phyloP scores from a whole-genome alignment of 2,113 vertebrate species.

The Stigmatopora nigra region DNA sequence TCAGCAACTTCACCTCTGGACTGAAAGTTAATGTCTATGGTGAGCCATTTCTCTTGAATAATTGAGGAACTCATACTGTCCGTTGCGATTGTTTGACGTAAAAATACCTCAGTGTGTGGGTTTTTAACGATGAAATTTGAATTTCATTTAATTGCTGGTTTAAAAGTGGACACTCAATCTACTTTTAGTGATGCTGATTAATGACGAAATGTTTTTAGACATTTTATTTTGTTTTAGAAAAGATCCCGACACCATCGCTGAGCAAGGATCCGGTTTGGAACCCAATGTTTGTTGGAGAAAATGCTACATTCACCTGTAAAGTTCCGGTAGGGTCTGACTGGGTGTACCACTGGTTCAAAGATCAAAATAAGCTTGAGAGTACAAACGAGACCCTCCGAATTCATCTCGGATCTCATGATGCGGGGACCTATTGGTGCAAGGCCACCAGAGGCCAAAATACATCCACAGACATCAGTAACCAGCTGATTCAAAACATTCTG shows the following conservation, averaged over 20 bases:
- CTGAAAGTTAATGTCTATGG: constrained; percentile 8
- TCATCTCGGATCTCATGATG: neutral
- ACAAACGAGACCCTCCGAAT: neutral
- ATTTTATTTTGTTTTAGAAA: constrained; percentile 23
- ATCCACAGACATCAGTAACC: constrained; percentile 7
- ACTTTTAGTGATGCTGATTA: neutral
- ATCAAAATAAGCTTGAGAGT: rapidly evolving
- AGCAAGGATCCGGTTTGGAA: neutral
- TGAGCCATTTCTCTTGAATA: constrained; percentile 6
- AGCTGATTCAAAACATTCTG: constrained; percentile 4
- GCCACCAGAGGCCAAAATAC: constrained; percentile 19
- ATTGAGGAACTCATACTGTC: neutral
- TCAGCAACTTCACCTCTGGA: constrained; percentile 12
- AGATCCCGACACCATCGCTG: constrained; percentile 15
- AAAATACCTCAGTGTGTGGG: neutral
- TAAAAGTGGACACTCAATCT: neutral
- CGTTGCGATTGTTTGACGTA: neutral
- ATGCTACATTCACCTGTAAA: constrained; percentile 31
- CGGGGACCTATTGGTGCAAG: constrained; percentile 25
- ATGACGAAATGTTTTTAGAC: neutral
- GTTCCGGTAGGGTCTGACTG: constrained; percentile 29
- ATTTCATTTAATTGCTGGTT: neutral
- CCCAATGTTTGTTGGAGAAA: constrained; percentile 47
- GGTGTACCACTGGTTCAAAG: constrained; percentile 40
- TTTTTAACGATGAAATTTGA: too few species aligned